Evolutionary conservation across 2,797 vertebrate genomes (phyloP).

Genomic region (Trematomus bernacchii): DNA sequence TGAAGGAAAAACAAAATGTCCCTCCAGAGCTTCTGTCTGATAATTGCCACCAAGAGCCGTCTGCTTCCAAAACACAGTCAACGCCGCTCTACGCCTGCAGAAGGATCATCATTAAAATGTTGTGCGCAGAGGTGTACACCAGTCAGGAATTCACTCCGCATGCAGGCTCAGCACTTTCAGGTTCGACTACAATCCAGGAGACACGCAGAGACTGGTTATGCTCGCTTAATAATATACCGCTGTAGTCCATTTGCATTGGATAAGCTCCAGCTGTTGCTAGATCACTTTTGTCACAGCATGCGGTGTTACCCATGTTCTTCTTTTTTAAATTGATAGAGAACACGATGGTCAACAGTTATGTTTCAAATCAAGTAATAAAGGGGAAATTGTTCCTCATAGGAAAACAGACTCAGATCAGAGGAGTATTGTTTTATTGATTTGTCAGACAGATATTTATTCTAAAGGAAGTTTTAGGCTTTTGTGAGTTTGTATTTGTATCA

Average conservation of each 20-base stretch:
- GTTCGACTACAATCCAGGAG: background rate
- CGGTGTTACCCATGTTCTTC: background rate
- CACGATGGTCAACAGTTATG: background rate
- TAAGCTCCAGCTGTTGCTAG: background rate
- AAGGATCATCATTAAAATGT: slow-evolving; percentile 15
- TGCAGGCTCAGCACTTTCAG: background rate
- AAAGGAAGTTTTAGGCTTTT: too few species aligned
- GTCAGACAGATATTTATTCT: too few species aligned
- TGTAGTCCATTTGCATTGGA: background rate
- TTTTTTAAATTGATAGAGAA: background rate
- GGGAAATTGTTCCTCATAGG: too few species aligned
- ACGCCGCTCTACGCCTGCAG: background rate
- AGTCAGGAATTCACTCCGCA: background rate
- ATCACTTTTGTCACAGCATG: background rate
- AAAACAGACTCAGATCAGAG: too few species aligned
- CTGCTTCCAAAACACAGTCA: background rate
- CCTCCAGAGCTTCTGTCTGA: background rate
- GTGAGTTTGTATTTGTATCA: too few species aligned
- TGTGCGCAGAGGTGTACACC: slow-evolving; percentile 1
- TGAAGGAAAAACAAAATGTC: background rate
- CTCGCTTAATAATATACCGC: background rate
- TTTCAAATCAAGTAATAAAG: background rate
- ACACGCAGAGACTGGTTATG: background rate
- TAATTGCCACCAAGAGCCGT: background rate
- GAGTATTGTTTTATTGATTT: too few species aligned